Evolutionary conservation across 1,140 invertebrate genomes (phyloP).

Genomic region (Acromyrmex charruanus): DNA sequence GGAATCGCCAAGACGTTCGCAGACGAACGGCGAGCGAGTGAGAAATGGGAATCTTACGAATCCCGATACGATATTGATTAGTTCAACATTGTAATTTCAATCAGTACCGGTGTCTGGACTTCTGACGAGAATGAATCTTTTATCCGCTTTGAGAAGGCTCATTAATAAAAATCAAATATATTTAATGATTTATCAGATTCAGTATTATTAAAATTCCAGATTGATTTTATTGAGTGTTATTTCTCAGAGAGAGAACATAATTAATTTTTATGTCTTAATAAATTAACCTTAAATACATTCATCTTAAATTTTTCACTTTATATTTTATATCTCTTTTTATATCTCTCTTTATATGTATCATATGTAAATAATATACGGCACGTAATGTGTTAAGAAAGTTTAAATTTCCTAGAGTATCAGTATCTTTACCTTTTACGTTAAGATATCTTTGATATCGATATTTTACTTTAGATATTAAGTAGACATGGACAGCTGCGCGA

Average conservation of each 20-base stretch:
- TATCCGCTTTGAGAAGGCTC: not conserved
- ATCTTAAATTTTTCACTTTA: too few relatives aligned
- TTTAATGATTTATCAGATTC: not conserved
- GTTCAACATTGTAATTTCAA: not conserved
- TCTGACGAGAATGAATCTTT: not conserved
- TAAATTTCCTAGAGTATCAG: slow-evolving; percentile 1
- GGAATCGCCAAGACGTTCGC: slow-evolving; percentile 16
- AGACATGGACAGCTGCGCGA: slow-evolving; percentile 21
- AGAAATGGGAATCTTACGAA: not conserved
- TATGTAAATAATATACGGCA: not conserved
- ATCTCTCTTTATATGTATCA: not conserved
- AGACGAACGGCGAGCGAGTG: not conserved
- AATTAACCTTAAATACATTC: too few relatives aligned
- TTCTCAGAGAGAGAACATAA: not conserved
- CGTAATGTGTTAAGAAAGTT: not conserved
- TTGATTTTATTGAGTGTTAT: not conserved
- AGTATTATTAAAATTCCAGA: not conserved
- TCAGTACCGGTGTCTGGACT: not conserved
- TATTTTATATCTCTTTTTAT: not conserved
- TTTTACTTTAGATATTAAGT: slow-evolving; percentile 14
- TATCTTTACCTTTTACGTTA: slow-evolving; percentile 10
- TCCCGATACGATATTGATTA: not conserved
- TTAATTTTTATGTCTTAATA: too few relatives aligned
- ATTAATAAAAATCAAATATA: not conserved
- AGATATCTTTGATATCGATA: slow-evolving; percentile 13